phyloP scores from a whole-genome alignment of 2,113 vertebrate genomes.

The Pachycephala philippinensis region DNA sequence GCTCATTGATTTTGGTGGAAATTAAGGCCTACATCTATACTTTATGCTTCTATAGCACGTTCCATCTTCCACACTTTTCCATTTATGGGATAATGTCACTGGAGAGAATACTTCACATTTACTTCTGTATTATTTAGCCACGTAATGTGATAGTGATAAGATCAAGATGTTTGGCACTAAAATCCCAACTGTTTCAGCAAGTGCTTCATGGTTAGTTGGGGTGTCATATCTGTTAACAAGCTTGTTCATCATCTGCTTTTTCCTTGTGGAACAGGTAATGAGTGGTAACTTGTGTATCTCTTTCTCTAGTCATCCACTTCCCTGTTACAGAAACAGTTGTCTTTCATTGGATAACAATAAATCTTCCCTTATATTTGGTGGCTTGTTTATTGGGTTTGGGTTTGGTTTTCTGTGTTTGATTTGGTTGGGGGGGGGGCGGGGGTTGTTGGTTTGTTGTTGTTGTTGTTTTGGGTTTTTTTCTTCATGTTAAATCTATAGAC shows the following conservation, averaged over 20 bases:
- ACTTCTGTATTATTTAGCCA: constrained; percentile 45
- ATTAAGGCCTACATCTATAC: constrained; percentile 12
- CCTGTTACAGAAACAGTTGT: background rate
- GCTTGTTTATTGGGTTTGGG: background rate
- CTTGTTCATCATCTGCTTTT: constrained; percentile 28
- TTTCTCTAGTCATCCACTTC: background rate
- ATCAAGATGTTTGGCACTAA: constrained; percentile 63
- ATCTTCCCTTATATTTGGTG: background rate
- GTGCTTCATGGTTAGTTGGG: constrained; percentile 36
- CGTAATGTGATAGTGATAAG: constrained; percentile 38
- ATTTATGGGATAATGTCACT: constrained; percentile 50
- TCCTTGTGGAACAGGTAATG: constrained; percentile 12
- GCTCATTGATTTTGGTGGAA: constrained; percentile 34
- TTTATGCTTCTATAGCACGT: constrained; percentile 38
- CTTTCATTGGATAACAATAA: background rate
- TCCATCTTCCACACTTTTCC: constrained; percentile 33
- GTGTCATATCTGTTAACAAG: constrained; percentile 38
- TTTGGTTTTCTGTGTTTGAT: background rate
- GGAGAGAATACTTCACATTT: constrained; percentile 18
- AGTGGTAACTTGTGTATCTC: background rate
- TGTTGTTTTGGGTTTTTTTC: fast-evolving
- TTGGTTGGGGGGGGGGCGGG: background rate
- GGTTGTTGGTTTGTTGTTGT: background rate
- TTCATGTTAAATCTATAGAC: background rate
- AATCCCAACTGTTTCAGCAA: constrained; percentile 37